Evolutionary conservation across 1,140 invertebrate genomes (phyloP).

Genomic region (Psilanteris sp.): DNA sequence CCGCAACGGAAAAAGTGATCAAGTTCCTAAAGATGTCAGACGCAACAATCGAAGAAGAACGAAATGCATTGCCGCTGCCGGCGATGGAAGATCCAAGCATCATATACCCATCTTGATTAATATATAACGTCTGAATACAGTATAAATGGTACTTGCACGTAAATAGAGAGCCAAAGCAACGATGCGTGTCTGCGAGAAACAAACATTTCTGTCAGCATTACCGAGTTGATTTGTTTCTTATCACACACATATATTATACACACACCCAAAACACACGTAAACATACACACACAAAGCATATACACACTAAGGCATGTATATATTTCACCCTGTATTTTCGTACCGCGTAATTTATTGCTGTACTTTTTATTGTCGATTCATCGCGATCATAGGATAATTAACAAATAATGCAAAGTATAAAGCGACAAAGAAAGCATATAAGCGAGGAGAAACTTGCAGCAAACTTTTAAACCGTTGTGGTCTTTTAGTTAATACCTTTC

Average conservation of each 20-base stretch:
- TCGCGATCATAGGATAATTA: too few relatives aligned
- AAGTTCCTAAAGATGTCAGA: constrained; percentile 79
- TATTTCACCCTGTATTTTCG: constrained; percentile 66
- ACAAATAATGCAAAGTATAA: too few relatives aligned
- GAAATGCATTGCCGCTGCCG: constrained; percentile 73
- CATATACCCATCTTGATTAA: constrained; percentile 76
- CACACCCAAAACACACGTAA: constrained; percentile 22
- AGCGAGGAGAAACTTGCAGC: neutral
- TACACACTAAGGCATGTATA: too few relatives aligned
- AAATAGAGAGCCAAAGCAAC: constrained; percentile 74
- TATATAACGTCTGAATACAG: constrained; percentile 68
- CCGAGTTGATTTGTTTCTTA: constrained; percentile 72
- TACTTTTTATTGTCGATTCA: constrained; percentile 72
- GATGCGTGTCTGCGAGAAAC: constrained; percentile 66
- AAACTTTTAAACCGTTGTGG: neutral
- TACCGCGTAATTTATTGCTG: constrained; percentile 77
- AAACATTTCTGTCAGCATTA: constrained; percentile 63
- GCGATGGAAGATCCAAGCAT: constrained; percentile 75
- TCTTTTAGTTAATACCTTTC: constrained; percentile 5
- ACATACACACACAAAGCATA: constrained; percentile 48
- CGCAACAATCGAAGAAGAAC: constrained; percentile 73
- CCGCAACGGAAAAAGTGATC: constrained; percentile 78
- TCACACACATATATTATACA: constrained; percentile 77
- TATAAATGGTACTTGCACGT: constrained; percentile 67
- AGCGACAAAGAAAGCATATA: too few relatives aligned